phyloP scores from a whole-genome alignment of 2,888 invertebrate species.

The Hyposoter didymator region DNA sequence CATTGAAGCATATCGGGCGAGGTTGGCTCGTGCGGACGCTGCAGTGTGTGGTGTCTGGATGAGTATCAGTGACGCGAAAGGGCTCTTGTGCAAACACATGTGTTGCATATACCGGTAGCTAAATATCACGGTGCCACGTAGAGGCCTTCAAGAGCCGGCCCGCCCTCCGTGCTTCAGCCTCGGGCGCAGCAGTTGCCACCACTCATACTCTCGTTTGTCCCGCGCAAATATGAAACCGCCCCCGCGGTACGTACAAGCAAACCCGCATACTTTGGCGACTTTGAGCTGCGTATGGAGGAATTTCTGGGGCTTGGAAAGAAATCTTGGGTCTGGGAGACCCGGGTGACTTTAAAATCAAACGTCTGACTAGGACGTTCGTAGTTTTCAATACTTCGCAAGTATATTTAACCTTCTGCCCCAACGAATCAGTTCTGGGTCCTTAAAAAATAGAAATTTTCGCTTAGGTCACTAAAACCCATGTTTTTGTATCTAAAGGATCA shows the following conservation, averaged over 20 bases:
- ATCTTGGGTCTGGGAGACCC: not conserved
- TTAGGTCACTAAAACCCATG: not conserved
- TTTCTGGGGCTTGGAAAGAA: no score
- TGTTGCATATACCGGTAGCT: constrained; percentile 47
- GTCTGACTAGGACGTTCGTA: not conserved
- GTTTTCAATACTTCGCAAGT: no score
- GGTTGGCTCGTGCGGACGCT: not conserved
- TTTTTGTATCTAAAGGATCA: not conserved
- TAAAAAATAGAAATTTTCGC: not conserved
- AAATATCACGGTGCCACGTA: constrained; percentile 34
- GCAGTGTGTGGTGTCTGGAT: not conserved
- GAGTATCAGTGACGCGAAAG: constrained; percentile 53
- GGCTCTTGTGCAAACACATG: constrained; percentile 45
- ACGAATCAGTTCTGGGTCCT: not conserved
- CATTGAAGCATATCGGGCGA: not conserved
- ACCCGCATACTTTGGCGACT: constrained; percentile 36
- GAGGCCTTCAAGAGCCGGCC: constrained; percentile 1
- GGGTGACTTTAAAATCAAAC: not conserved
- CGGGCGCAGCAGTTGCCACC: not conserved
- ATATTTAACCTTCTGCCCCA: no score
- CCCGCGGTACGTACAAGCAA: constrained; percentile 58
- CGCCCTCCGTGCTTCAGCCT: not conserved
- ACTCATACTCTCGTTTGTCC: constrained; percentile 64
- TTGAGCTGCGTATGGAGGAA: not conserved
- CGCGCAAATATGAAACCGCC: constrained; percentile 65